Percentiles rank a stretch among this genome's conserved stretches.
These are phyloP conservation scores for Plutella xylostella DNA, from an alignment of 2,888 invertebrate species.

Conservation along the genomic window DNA sequence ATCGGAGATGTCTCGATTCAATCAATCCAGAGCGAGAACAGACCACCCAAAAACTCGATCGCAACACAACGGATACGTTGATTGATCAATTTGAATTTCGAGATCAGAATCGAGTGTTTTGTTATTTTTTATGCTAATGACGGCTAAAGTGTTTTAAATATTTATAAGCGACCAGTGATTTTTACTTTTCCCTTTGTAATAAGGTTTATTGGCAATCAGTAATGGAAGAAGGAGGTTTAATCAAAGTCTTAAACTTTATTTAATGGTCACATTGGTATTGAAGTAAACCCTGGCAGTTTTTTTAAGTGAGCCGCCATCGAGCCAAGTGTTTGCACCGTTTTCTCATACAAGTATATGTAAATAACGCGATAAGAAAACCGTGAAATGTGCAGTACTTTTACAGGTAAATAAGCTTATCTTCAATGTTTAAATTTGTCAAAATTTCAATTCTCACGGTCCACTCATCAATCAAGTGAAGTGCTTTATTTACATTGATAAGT, in stretches of 20 bases:
- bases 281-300: background rate
- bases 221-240: too few relatives aligned
- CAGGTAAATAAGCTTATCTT: too few relatives aligned
- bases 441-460: constrained; percentile 4
- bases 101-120: constrained; percentile 6
- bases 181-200: too few relatives aligned
- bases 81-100: constrained; percentile 16
- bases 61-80: constrained; percentile 20
- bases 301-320: background rate
- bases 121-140: constrained; percentile 8
- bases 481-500: constrained; percentile 3
- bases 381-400: too few relatives aligned
- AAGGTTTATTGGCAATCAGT: too few relatives aligned
- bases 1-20: constrained; percentile 3
- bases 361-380: too few relatives aligned
- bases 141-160: constrained; percentile 4
- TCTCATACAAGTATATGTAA: too few relatives aligned
- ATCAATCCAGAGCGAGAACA: constrained; percentile 13
- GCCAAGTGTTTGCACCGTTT: background rate
- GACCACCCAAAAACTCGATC: constrained; percentile 37
- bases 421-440: constrained; percentile 5
- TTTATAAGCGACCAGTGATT: constrained; percentile 9
- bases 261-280: too few relatives aligned
- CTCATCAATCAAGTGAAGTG: constrained; percentile 7
- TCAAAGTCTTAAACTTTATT: too few relatives aligned